Evolutionary conservation across 2,888 invertebrate genomes (phyloP).

Genomic region (Drosophila birchii): DNA sequence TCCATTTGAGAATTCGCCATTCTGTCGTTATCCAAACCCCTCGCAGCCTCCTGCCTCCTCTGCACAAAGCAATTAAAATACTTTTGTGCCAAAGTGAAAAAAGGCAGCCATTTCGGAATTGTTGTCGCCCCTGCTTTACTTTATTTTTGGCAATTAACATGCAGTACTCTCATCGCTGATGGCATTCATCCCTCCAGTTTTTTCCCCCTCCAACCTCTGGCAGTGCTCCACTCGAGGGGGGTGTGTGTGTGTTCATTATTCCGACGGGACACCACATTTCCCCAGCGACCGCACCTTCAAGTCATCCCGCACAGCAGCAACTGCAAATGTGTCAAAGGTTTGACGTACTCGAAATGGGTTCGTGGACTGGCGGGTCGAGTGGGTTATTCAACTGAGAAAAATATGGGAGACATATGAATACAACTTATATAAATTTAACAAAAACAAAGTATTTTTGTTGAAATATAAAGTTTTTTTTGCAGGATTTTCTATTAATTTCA

Average conservation of each 20-base stretch:
- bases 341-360: constrained; percentile 29
- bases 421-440: not conserved
- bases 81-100: constrained; percentile 36
- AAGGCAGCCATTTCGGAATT: constrained; percentile 37
- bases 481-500: not conserved
- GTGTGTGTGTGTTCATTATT: constrained; percentile 22
- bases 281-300: constrained; percentile 47
- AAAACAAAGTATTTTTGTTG: not conserved
- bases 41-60: too few relatives aligned
- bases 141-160: constrained; percentile 57
- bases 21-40: constrained; percentile 12
- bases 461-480: too few relatives aligned
- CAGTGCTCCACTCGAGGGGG: not conserved
- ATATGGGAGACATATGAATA: not conserved
- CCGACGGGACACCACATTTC: constrained; percentile 7
- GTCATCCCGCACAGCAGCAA: constrained; percentile 20
- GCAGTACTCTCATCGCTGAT: constrained; percentile 29
- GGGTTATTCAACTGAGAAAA: constrained; percentile 1
- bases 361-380: constrained; percentile 20
- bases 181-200: constrained; percentile 3
- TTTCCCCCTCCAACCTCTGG: not conserved
- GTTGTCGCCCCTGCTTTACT: constrained; percentile 28
- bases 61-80: constrained; percentile 12
- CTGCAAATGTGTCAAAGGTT: constrained; percentile 35
- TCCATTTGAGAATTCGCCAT: constrained; percentile 15